Evolutionary conservation across 2,888 invertebrate genomes (phyloP).

Genomic region (Idaea aversata): DNA sequence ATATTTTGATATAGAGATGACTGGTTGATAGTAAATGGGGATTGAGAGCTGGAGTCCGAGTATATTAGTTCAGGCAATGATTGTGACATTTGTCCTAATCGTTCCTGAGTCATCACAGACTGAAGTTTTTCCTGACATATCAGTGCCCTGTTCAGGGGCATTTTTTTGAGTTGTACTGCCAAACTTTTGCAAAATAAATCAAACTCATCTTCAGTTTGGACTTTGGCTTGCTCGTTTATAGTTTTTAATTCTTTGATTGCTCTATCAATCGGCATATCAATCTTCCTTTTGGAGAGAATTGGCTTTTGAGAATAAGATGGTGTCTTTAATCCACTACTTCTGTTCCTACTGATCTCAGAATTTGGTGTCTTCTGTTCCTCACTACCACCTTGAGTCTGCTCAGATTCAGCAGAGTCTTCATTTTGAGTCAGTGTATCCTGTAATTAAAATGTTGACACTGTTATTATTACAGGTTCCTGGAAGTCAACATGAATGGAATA

Average conservation of each 20-base stretch:
- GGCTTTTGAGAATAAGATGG: too few relatives aligned
- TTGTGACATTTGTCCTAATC: constrained; percentile 16
- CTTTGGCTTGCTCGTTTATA: constrained; percentile 15
- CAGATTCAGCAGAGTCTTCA: constrained; percentile 15
- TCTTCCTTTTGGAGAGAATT: neutral
- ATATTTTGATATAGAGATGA: constrained; percentile 5
- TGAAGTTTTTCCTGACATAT: constrained; percentile 21
- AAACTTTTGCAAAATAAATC: too few relatives aligned
- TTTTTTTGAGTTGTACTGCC: too few relatives aligned
- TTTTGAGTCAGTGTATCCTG: constrained; percentile 16
- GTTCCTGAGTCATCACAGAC: constrained; percentile 26
- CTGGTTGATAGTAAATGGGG: constrained; percentile 7
- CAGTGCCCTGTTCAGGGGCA: too few relatives aligned
- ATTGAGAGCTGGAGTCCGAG: constrained; percentile 5
- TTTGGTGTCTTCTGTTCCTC: constrained; percentile 4
- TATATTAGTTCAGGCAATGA: constrained; percentile 7
- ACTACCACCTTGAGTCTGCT: constrained; percentile 13
- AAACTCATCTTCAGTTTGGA: neutral
- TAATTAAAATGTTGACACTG: constrained; percentile 9
- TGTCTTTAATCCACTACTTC: constrained; percentile 6
- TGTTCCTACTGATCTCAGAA: constrained; percentile 11
- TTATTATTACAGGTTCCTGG: constrained; percentile 15
- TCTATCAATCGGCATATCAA: constrained; percentile 18
- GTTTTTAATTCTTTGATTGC: constrained; percentile 20
- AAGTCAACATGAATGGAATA: constrained; percentile 15